Evolutionary conservation across 2,797 vertebrate genomes (phyloP).

Genomic region (Margarornis squamiger): DNA sequence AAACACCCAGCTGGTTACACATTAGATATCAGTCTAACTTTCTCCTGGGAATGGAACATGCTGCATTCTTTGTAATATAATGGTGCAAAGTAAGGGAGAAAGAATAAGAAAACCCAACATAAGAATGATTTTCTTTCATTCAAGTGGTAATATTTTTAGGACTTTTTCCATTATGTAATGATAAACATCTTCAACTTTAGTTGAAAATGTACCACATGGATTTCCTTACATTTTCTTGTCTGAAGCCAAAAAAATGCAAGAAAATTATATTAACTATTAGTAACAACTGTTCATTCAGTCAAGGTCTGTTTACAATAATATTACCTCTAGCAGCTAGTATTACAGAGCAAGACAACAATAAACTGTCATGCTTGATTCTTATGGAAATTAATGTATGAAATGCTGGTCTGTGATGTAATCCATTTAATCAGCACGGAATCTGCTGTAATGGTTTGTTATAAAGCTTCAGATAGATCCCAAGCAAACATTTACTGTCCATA

Average conservation of each 20-base stretch:
- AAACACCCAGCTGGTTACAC: constrained; percentile 45
- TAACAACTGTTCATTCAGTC: not conserved
- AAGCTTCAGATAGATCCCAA: constrained; percentile 18
- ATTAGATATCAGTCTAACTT: not conserved
- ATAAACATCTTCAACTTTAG: not conserved
- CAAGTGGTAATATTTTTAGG: not conserved
- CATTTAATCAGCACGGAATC: not conserved
- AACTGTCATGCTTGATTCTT: not conserved
- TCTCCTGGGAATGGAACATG: not conserved
- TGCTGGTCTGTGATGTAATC: not conserved
- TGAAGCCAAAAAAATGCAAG: not conserved
- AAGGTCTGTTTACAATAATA: constrained; percentile 12
- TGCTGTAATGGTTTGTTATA: not conserved
- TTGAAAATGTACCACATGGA: not conserved
- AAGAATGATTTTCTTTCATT: not conserved
- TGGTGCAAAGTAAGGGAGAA: not conserved
- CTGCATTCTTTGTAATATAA: not conserved
- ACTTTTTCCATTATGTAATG: not conserved
- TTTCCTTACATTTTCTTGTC: not conserved
- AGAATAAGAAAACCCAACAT: not conserved
- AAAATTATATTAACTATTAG: not conserved
- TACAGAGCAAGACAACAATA: not conserved
- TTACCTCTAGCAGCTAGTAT: not conserved
- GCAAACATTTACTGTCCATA: constrained; percentile 37
- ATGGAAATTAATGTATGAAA: constrained; percentile 14